phyloP scores from a whole-genome alignment of 2,113 vertebrate species.

The Forbesichthys agassizii region DNA sequence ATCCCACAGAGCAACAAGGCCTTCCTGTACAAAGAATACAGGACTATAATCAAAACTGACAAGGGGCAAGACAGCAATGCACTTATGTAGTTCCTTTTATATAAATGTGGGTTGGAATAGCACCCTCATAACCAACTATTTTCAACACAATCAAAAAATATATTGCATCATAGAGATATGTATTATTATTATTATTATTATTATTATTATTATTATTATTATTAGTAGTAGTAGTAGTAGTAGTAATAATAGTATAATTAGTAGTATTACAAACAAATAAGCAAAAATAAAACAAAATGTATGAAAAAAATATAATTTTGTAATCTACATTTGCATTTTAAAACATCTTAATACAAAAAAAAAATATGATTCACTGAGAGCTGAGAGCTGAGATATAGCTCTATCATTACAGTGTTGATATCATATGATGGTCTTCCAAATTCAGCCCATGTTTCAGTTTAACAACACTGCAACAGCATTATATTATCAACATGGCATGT shows the following conservation, averaged over 20 bases:
- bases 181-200: too few species aligned
- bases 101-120: neutral
- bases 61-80: conserved; percentile 51
- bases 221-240: too few species aligned
- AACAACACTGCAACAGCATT: neutral
- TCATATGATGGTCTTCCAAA: neutral
- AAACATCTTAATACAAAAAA: conserved; percentile 11
- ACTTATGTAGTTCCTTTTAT: conserved; percentile 28
- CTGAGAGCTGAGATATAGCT: neutral
- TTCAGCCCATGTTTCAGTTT: neutral
- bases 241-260: neutral
- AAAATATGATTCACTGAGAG: conserved; percentile 28
- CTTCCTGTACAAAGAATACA: conserved; percentile 74
- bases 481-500: neutral
- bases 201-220: too few species aligned
- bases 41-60: conserved; percentile 50
- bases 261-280: neutral
- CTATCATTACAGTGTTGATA: neutral
- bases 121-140: neutral
- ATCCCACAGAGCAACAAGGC: conserved; percentile 87
- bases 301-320: too few species aligned
- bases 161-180: neutral
- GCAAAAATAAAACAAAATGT: too few species aligned
- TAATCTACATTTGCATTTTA: neutral
- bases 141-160: neutral